A percentile compares a stretch with the other conserved stretches of the same genome.
Conservation (phyloP, 2,113 vertebrate species). For the Pelobates fuscus region DNA sequence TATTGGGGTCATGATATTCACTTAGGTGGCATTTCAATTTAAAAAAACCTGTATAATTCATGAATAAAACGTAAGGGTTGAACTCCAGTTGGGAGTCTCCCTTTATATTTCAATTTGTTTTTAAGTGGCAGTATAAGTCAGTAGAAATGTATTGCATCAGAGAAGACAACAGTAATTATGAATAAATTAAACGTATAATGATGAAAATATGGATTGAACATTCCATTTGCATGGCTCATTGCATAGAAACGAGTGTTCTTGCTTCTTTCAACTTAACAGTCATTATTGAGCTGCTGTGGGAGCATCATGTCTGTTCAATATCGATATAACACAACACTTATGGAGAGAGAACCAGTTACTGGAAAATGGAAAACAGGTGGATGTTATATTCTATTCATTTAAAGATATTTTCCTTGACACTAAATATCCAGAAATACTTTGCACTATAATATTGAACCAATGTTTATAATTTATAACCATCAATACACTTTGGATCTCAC, state of each 20-base stretch:
- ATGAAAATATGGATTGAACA: neutral
- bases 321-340: neutral
- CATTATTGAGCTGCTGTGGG: neutral
- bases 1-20: no score
- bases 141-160: neutral
- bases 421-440: neutral
- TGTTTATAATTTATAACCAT: neutral
- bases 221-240: neutral
- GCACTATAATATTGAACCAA: neutral
- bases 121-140: no score
- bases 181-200: neutral
- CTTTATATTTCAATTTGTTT: no score
- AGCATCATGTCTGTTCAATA: neutral
- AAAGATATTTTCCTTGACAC: neutral
- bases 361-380: neutral
- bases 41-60: no score
- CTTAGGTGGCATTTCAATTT: no score
- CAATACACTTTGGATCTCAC: no score
- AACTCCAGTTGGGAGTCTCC: no score
- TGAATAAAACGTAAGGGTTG: no score
- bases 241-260: neutral
- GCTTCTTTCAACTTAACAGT: neutral
- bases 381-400: conserved; percentile 5
- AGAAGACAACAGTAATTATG: neutral
- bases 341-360: neutral